Conservation (phyloP, 2,888 invertebrate genomes). For the Gymnosoma rotundatum region DNA sequence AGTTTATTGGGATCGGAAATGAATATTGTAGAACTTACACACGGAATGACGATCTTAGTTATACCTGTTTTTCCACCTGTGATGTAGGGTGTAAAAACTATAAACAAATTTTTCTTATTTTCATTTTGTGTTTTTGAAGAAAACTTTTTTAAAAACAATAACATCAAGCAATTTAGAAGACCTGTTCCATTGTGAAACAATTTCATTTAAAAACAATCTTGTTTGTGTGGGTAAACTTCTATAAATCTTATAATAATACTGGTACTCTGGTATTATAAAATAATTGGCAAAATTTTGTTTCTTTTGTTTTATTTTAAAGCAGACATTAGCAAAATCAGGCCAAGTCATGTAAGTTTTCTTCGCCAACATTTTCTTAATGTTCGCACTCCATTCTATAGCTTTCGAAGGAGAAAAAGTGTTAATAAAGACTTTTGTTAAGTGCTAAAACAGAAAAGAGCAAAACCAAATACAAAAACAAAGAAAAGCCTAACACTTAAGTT, state of each 20-base stretch:
- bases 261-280: slow-evolving; percentile 5
- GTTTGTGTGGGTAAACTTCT: slow-evolving; percentile 20
- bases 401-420: slow-evolving; percentile 25
- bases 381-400: slow-evolving; percentile 21
- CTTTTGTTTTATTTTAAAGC: not conserved
- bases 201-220: not conserved
- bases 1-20: too few relatives aligned
- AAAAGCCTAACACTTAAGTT: not conserved
- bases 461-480: slow-evolving; percentile 2
- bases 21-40: too few relatives aligned
- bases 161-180: slow-evolving; percentile 7
- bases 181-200: not conserved
- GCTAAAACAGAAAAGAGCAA: not conserved
- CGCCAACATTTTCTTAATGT: not conserved
- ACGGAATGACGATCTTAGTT: too few relatives aligned
- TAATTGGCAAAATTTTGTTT: slow-evolving; percentile 34
- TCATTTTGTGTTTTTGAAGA: not conserved
- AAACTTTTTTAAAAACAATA: not conserved
- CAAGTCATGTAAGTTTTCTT: slow-evolving; percentile 16
- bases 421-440: not conserved
- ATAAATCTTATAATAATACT: slow-evolving; percentile 41
- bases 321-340: slow-evolving; percentile 15
- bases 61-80: too few relatives aligned
- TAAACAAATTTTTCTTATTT: not conserved
- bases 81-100: too few relatives aligned